Evolutionary conservation across 37 sponge, comb jelly and placozoan genomes (phyloP), one percentile per base, ranked within the genome.

Genomic region (Eunapius fragilis): DNA sequence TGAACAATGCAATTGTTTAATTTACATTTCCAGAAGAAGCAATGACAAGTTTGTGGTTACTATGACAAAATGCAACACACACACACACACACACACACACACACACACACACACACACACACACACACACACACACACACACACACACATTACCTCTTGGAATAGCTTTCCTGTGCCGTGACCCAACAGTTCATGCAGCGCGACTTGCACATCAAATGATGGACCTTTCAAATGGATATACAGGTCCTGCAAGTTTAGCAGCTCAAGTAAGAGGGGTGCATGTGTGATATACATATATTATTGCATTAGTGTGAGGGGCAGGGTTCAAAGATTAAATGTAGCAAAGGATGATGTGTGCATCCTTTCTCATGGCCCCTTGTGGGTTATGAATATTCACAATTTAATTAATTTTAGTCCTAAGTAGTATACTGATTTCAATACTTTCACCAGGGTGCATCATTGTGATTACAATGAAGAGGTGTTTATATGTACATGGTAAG

Each of bases 201-300:
- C 97, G 31, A 97, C 97, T 75, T 97, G 97, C 0, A 97, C 95
- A 68, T 97, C 97, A 90, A 97, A 97, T 12, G 97, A 84, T 17
- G 89, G 88, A 9, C 84, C 88, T 50, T 93, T 82, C 67, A 92
- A 48, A 34, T 73, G 34, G 2, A 31, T 22, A 80, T 71, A 92
- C 70, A 92, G 13, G 24, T 95, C 95, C 96, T 95, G 34, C 38
- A 71, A 2, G 31, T 2, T 28, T 11, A 28, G 71, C n/a, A n/a
- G n/a, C n/a, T n/a, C n/a, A n/a, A n/a, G n/a, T n/a, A n/a, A n/a
- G n/a, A n/a, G n/a, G n/a, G n/a, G n/a, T n/a, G n/a, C n/a, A n/a
- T n/a, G 6, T 41, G 3, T 41, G 6, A 41, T 3, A 9, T 41
- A 41, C 41, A 41, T 41, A 6, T 41, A 41, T 58, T 58, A 58